Base-by-base conservation (phyloP, 2,797 vertebrate genomes). In the Diplodus puntazzo region DNA sequence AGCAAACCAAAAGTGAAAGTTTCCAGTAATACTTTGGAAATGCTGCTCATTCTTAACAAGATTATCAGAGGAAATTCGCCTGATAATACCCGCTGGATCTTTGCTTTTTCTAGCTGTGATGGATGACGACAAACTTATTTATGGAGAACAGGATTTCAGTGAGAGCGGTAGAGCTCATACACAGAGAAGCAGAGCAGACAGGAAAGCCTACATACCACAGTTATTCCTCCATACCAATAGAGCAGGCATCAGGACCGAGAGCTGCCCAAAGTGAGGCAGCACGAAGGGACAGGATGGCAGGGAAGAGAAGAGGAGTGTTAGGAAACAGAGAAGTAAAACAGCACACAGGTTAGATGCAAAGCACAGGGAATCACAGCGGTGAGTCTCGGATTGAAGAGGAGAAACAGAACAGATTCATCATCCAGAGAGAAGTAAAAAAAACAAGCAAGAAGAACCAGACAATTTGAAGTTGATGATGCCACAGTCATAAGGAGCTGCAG, bases 201-300 rank as follows among this genome's bases (percentile, higher is more conserved):
- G 86, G 78, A 89, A 88, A 92, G 85, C 88, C 87, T 88, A 97
- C 97, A 72, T 97, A 98, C 97, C 97, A 92, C 89, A 86, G 91
- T 98, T 96, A 99, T 87, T 99, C 97, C 94, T 98, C 98, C 96
- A 97, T 95, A 95, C 97, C 97, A 95, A 98, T 95, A 95, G 97
- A 98, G 94, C 97, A 97, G 96, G 97, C 96, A 90, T 98, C 97
- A 4, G 97, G 97, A 95, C 97, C 97, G 91, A 97, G 94, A 92
- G 97, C 97, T 99, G 96, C 88, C 93, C 95, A 92, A 85, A 94
- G 90, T 81, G 96, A 93, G 92, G 88, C n/a, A 46, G 84, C 34
- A 69, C 4, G 42, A 74, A 90, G 70, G 73, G 82, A 87, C 72
- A 89, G 72, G 81, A 76, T 16, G 69, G 92, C 81, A 93, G 86